Conservation (phyloP, 2,888 invertebrate species). For the Heteromurus nitidus region DNA sequence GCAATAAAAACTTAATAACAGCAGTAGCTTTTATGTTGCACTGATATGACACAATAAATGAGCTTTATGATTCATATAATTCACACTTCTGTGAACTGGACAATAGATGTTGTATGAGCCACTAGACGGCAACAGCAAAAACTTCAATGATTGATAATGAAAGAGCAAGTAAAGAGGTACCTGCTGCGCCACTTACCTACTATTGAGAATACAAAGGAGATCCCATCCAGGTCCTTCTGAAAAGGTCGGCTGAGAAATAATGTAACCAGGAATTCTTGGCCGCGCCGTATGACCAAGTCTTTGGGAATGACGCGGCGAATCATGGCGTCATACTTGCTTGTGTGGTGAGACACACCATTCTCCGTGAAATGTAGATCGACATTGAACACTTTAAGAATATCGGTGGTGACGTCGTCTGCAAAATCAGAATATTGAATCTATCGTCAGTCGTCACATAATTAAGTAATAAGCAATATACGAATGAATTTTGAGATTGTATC, state of each 20-base stretch:
- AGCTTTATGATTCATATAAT: too few species aligned
- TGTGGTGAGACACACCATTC: conserved; percentile 87
- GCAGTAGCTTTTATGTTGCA: too few species aligned
- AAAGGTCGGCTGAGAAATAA: conserved; percentile 85
- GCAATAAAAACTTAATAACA: too few species aligned
- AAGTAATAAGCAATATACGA: too few species aligned
- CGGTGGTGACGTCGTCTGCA: conserved; percentile 65
- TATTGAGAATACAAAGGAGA: conserved; percentile 89
- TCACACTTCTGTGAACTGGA: too few species aligned
- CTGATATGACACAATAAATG: too few species aligned
- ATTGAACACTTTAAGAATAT: conserved; percentile 82
- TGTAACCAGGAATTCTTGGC: conserved; percentile 86
- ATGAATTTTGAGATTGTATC: too few species aligned
- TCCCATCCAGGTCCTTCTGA: conserved; percentile 83
- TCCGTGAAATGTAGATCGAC: conserved; percentile 84
- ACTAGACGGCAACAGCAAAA: too few species aligned
- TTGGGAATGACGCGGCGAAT: conserved; percentile 78
- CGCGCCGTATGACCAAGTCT: conserved; percentile 86
- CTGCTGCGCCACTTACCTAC: conserved; percentile 79
- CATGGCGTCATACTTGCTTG: conserved; percentile 86
- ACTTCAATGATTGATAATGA: too few species aligned
- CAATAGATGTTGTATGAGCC: too few species aligned
- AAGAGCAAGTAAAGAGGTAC: too few species aligned
- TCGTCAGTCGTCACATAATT: too few species aligned
- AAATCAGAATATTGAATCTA: background rate